These are phyloP conservation scores for Apteryx mantelli DNA, from an alignment of 2,113 vertebrate species.

Conservation along the genomic window DNA sequence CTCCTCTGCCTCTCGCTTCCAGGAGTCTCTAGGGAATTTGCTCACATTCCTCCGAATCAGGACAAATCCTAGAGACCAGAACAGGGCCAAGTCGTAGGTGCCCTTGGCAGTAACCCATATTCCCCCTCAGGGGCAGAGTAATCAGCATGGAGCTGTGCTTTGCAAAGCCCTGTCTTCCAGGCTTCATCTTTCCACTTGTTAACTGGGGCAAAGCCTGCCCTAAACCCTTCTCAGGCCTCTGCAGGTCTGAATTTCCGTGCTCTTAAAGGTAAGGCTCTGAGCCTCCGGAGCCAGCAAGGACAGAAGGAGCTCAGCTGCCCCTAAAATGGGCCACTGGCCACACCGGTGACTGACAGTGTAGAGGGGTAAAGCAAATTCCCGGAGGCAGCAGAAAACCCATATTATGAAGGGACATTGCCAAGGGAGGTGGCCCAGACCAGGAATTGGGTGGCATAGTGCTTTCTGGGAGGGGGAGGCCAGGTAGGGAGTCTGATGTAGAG, in stretches of 20 bases:
- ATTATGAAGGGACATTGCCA: background rate
- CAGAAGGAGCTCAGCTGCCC: background rate
- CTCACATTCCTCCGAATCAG: slow-evolving; percentile 29
- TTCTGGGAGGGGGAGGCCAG: background rate
- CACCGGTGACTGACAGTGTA: background rate
- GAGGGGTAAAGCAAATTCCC: background rate
- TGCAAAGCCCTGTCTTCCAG: slow-evolving; percentile 3
- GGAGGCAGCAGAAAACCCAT: background rate
- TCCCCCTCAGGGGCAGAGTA: slow-evolving; percentile 27
- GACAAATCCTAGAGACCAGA: slow-evolving; percentile 32
- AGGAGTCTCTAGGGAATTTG: background rate
- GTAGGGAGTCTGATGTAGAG: background rate
- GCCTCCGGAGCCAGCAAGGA: background rate
- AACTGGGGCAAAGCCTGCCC: background rate
- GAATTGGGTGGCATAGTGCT: background rate
- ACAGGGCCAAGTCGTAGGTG: slow-evolving; percentile 39
- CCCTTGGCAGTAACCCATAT: slow-evolving; percentile 52
- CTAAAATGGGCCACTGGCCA: background rate
- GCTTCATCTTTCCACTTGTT: background rate
- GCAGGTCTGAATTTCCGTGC: background rate
- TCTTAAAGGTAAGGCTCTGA: background rate
- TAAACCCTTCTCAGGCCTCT: background rate
- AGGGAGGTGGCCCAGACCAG: background rate
- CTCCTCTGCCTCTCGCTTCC: background rate
- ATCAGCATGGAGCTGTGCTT: background rate